phyloP scores from a whole-genome alignment of 2,888 invertebrate species.

The Hirtodrosophila alboralis region DNA sequence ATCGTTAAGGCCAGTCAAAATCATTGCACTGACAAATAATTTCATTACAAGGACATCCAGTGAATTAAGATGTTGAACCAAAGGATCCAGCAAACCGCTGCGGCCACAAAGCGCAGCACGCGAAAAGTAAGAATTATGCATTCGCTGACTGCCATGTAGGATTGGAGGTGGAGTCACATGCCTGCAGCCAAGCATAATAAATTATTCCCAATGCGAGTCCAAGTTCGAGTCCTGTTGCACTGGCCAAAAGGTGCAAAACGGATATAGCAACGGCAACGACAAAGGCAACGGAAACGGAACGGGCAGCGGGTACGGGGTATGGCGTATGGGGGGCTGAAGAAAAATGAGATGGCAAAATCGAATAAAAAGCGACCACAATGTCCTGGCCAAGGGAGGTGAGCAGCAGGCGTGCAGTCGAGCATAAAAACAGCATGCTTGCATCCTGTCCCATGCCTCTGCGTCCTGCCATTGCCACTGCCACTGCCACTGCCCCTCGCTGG shows the following conservation, averaged over 20 bases:
- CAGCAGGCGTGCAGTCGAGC: constrained; percentile 52
- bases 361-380: constrained; percentile 42
- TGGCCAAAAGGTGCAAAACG: constrained; percentile 49
- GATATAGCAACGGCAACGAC: too few relatives aligned
- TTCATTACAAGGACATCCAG: constrained; percentile 61
- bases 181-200: constrained; percentile 60
- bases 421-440: constrained; percentile 70
- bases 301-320: too few relatives aligned
- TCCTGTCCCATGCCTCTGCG: constrained; percentile 38
- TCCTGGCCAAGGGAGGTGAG: constrained; percentile 9
- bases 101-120: constrained; percentile 38
- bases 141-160: constrained; percentile 26
- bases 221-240: constrained; percentile 31
- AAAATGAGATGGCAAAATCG: constrained; percentile 47
- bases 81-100: constrained; percentile 9
- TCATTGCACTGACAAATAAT: constrained; percentile 68
- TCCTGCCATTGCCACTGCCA: not conserved
- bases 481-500: constrained; percentile 38
- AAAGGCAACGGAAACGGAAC: constrained; percentile 18
- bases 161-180: constrained; percentile 3
- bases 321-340: too few relatives aligned
- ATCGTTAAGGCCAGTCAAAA: constrained; percentile 21
- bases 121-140: constrained; percentile 72
- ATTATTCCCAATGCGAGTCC: constrained; percentile 67
- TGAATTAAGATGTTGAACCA: constrained; percentile 53